These are phyloP conservation scores for Anoncus sp. DNA, from an alignment of 2,888 invertebrate species.

Conservation along the genomic window DNA sequence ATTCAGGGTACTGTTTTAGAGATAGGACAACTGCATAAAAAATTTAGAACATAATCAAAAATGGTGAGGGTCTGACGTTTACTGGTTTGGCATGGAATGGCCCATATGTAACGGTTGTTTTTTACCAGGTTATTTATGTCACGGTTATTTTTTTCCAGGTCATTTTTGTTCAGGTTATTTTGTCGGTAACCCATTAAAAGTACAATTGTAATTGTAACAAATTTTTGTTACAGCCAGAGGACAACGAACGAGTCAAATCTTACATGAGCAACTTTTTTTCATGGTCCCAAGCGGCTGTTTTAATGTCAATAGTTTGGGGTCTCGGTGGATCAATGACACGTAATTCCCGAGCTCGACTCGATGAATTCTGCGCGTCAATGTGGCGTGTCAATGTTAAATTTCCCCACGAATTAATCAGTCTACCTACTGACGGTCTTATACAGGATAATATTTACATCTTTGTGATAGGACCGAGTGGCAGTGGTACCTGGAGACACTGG, in stretches of 20 bases:
- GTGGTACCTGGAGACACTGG: conserved; percentile 86
- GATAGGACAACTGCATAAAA: too few species aligned
- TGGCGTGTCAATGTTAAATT: conserved; percentile 72
- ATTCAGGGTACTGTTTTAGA: too few species aligned
- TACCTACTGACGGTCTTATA: conserved; percentile 85
- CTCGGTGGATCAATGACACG: conserved; percentile 84
- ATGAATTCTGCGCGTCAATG: conserved; percentile 78
- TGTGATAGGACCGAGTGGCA: conserved; percentile 76
- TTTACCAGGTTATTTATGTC: too few species aligned
- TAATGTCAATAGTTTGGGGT: conserved; percentile 85
- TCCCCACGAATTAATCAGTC: conserved; percentile 84
- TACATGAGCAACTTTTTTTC: conserved; percentile 40
- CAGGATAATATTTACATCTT: conserved; percentile 86
- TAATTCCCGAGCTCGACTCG: conserved; percentile 80
- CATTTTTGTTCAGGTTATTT: too few species aligned
- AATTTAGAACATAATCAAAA: too few species aligned
- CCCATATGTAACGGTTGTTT: too few species aligned
- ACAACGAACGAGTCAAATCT: conserved; percentile 33
- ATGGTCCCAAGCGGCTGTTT: conserved; percentile 84
- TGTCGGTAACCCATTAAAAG: too few species aligned
- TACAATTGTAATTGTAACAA: too few species aligned
- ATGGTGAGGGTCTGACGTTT: too few species aligned
- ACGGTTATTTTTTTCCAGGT: too few species aligned
- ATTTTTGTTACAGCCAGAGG: conserved; percentile 13
- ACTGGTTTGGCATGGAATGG: too few species aligned